Conservation (phyloP, 2,888 invertebrate species). For the Lasioglossum vierecki region DNA sequence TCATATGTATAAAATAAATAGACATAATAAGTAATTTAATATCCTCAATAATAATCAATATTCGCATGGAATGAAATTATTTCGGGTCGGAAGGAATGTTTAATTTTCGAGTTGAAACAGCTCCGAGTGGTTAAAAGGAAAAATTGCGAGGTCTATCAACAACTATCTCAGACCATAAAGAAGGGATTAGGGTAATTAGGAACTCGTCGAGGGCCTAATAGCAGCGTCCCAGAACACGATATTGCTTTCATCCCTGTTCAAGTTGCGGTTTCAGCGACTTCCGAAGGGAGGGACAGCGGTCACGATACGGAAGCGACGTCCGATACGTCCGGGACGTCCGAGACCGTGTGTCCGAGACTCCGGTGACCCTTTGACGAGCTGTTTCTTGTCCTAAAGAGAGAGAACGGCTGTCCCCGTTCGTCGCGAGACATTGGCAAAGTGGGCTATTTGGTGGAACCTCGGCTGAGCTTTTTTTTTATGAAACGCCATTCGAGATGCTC, state of each 20-base stretch:
- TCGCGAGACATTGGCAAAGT: slow-evolving; percentile 31
- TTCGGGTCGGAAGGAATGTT: too few species aligned
- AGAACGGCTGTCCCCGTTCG: neutral
- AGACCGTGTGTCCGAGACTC: neutral
- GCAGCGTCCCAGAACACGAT: neutral
- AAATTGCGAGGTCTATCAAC: too few species aligned
- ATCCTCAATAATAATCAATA: too few species aligned
- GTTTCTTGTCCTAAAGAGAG: neutral
- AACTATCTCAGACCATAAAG: neutral
- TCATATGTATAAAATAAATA: too few species aligned
- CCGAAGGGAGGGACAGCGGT: neutral
- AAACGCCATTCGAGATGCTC: neutral
- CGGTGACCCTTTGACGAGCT: neutral
- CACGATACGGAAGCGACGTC: neutral
- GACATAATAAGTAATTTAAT: too few species aligned
- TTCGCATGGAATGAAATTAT: too few species aligned
- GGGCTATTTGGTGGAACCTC: slow-evolving; percentile 10
- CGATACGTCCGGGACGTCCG: neutral
- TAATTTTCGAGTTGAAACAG: too few species aligned
- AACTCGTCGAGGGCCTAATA: neutral
- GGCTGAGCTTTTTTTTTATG: slow-evolving; percentile 34
- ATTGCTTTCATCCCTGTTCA: slow-evolving; percentile 8
- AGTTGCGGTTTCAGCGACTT: neutral
- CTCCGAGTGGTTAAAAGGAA: too few species aligned
- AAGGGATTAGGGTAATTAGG: neutral